Conservation (phyloP, 2,113 vertebrate genomes). For the Phycodurus eques region DNA sequence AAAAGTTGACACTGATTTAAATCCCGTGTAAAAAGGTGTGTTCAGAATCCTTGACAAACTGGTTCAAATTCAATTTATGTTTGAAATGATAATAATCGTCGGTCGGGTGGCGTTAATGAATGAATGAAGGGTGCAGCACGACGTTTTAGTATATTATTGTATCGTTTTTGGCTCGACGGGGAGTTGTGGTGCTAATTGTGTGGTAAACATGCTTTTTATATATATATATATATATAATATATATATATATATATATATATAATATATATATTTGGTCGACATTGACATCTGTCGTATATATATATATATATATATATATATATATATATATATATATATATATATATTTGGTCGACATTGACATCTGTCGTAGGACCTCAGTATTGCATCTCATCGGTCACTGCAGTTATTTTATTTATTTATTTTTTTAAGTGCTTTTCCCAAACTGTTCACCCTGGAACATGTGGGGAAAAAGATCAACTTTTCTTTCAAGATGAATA, state of each 20-base stretch:
- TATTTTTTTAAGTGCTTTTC: not conserved
- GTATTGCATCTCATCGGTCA: constrained; percentile 29
- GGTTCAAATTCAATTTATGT: not conserved
- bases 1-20: constrained; percentile 29
- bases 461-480: too few species aligned
- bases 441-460: not conserved
- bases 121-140: not conserved
- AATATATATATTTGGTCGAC: too few species aligned
- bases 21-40: not conserved
- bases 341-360: constrained; percentile 36
- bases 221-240: too few species aligned
- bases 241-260: too few species aligned
- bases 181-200: constrained; percentile 3
- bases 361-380: constrained; percentile 50
- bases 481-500: too few species aligned
- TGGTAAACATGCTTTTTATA: not conserved
- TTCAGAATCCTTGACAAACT: not conserved
- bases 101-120: not conserved
- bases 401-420: not conserved
- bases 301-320: too few species aligned
- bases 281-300: too few species aligned
- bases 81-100: not conserved
- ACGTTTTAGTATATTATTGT: not conserved
- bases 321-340: too few species aligned
- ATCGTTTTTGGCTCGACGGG: not conserved